A percentile compares a stretch with the other conserved stretches of the same genome.
These are phyloP conservation scores for Callipepla californica DNA, from an alignment of 2,113 vertebrate genomes.

Conservation along the genomic window DNA sequence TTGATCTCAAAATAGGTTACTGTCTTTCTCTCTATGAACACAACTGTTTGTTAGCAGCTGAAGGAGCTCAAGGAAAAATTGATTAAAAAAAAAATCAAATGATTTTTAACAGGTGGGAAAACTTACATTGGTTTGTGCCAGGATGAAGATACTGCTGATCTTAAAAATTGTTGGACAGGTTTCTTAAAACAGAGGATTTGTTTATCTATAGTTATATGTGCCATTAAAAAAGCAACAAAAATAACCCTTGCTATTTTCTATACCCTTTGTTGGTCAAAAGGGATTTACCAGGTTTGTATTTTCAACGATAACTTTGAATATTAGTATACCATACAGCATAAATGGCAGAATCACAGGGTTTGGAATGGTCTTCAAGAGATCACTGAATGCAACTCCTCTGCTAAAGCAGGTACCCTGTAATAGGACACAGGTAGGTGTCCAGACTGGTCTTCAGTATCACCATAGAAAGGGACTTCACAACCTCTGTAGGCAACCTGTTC, in stretches of 20 bases:
- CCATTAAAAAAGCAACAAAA: neutral
- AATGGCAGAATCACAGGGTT: neutral
- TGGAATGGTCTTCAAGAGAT: too few species aligned
- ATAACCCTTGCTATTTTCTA: neutral
- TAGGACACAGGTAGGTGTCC: too few species aligned
- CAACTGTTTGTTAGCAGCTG: neutral
- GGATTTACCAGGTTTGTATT: neutral
- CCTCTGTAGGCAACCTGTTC: too few species aligned
- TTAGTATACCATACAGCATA: neutral
- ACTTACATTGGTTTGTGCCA: neutral
- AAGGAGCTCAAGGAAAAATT: neutral
- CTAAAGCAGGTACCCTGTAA: too few species aligned
- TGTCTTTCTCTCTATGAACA: neutral
- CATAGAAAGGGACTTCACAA: too few species aligned
- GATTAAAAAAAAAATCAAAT: neutral
- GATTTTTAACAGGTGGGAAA: neutral
- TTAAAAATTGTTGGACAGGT: neutral
- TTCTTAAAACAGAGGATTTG: neutral
- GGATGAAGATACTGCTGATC: neutral
- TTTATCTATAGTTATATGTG: neutral
- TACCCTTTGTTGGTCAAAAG: neutral
- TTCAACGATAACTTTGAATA: neutral
- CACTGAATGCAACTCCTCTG: too few species aligned
- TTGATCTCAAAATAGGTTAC: neutral
- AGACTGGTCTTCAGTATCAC: too few species aligned